Evolutionary conservation across 2,113 vertebrate species (phyloP).

Genomic region (Burhinus bistriatus): DNA sequence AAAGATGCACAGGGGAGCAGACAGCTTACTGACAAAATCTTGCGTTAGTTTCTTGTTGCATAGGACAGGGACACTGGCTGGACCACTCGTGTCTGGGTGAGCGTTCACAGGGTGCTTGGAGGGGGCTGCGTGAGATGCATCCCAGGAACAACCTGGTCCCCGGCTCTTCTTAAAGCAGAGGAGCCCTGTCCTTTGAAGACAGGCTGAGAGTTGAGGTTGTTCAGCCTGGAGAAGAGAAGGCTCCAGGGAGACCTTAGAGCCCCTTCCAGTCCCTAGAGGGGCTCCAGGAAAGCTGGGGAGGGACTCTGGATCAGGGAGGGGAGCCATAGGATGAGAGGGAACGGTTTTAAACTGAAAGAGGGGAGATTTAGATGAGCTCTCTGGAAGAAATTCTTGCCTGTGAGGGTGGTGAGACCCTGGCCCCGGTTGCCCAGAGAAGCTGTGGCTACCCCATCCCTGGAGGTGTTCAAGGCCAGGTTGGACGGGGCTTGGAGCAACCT

Average conservation of each 20-base stretch:
- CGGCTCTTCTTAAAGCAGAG: background rate
- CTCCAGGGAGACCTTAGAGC: background rate
- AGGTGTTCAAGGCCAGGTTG: no score
- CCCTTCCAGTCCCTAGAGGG: no score
- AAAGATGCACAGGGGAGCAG: background rate
- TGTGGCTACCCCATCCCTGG: no score
- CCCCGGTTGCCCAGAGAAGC: no score
- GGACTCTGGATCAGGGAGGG: no score
- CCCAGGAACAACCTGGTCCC: background rate
- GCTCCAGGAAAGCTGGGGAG: no score
- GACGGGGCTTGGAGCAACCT: no score
- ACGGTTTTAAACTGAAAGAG: no score
- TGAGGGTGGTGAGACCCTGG: no score
- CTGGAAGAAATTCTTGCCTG: no score
- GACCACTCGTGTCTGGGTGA: background rate
- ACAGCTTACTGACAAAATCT: background rate
- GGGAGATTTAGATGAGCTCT: no score
- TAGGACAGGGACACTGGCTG: background rate
- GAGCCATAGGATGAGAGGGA: no score
- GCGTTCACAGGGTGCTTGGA: background rate
- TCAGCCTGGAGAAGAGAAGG: background rate
- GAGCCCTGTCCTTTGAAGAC: background rate
- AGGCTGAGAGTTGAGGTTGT: background rate
- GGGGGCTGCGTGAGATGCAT: rapidly evolving
- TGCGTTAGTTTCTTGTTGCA: background rate